A percentile compares a stretch with the other conserved stretches of the same genome.
These are phyloP conservation scores for Bibio marci DNA, from an alignment of 2,888 invertebrate species.

Conservation along the genomic window DNA sequence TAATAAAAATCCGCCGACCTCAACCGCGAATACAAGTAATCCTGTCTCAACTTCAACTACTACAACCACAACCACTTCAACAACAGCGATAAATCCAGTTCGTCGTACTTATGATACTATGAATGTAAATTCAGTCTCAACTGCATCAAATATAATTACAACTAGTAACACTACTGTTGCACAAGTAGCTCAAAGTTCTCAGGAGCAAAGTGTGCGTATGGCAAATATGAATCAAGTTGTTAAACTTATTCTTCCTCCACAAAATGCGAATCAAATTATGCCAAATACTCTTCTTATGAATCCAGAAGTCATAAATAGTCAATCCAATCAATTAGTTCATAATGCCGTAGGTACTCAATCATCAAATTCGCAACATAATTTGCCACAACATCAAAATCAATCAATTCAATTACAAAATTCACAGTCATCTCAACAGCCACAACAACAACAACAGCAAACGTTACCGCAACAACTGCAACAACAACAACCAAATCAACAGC, in stretches of 20 bases:
- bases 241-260: constrained; percentile 16
- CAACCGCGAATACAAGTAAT: constrained; percentile 12
- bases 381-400: not conserved
- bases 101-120: constrained; percentile 10
- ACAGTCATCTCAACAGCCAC: constrained; percentile 4
- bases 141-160: constrained; percentile 16
- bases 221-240: constrained; percentile 10
- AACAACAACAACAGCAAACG: too few relatives aligned
- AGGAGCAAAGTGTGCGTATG: constrained; percentile 14
- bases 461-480: constrained; percentile 20
- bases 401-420: too few relatives aligned
- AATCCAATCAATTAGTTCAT: constrained; percentile 2
- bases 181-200: constrained; percentile 17
- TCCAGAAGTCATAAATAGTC: constrained; percentile 1
- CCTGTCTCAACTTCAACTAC: constrained; percentile 7
- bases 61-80: constrained; percentile 17
- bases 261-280: constrained; percentile 13
- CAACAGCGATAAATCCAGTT: constrained; percentile 16
- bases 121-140: constrained; percentile 13
- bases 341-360: not conserved
- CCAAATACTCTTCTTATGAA: constrained; percentile 17
- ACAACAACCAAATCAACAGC: constrained; percentile 12
- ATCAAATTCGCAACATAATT: not conserved
- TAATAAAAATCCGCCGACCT: constrained; percentile 45
- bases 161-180: constrained; percentile 15